These are phyloP conservation scores for Drosophila mercatorum DNA, from an alignment of 2,888 invertebrate genomes.

Conservation along the genomic window DNA sequence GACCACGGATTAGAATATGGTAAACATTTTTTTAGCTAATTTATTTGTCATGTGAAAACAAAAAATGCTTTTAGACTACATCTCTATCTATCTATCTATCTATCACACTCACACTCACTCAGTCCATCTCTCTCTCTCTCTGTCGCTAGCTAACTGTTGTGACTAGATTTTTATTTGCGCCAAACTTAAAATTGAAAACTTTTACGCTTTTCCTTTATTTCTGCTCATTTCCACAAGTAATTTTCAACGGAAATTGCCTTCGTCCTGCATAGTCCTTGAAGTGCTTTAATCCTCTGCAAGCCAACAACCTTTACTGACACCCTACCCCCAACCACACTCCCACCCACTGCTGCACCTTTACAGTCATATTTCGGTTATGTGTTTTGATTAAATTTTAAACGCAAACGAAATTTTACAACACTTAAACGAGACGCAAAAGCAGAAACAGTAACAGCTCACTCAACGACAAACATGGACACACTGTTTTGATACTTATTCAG, in stretches of 20 bases:
- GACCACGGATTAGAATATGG: conserved; percentile 97
- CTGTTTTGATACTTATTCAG: neutral
- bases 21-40: conserved; percentile 87
- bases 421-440: conserved; percentile 16
- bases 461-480: conserved; percentile 39
- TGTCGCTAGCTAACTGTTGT: conserved; percentile 9
- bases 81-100: conserved; percentile 1
- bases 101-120: neutral
- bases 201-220: neutral
- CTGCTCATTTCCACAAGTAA: conserved; percentile 3
- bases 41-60: conserved; percentile 65
- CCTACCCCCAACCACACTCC: neutral
- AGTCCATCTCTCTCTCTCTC: neutral
- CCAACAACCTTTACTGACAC: neutral
- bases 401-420: conserved; percentile 22
- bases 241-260: conserved; percentile 17
- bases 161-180: conserved; percentile 18
- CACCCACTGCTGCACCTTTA: conserved; percentile 26
- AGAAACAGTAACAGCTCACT: conserved; percentile 11
- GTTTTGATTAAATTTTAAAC: conserved; percentile 55
- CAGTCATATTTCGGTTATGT: conserved; percentile 45
- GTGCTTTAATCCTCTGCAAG: conserved; percentile 5
- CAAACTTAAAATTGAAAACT: conserved; percentile 12
- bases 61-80: conserved; percentile 45
- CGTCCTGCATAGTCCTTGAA: conserved; percentile 27